Conservation (phyloP, 2,113 vertebrate genomes). For the Nerophis lumbriciformis region DNA sequence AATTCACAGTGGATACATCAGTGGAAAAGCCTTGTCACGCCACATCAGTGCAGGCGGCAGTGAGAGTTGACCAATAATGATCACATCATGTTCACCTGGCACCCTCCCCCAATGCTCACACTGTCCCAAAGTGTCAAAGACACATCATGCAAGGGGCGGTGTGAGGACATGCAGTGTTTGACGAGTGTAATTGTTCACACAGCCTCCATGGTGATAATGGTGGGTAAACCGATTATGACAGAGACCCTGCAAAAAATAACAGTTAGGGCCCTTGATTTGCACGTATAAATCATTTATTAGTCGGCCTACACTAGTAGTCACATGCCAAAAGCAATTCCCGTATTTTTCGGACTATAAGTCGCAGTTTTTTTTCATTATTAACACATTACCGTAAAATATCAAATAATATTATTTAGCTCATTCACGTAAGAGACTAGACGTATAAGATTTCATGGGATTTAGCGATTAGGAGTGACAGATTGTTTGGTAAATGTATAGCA, state of each 20-base stretch:
- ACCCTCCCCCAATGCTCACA: slow-evolving; percentile 13
- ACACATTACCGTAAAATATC: too few species aligned
- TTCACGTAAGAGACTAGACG: too few species aligned
- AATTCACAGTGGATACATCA: slow-evolving; percentile 53
- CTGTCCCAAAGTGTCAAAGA: slow-evolving; percentile 32
- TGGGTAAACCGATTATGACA: background rate
- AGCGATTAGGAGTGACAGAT: too few species aligned
- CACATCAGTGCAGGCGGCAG: slow-evolving; percentile 29
- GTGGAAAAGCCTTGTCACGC: slow-evolving; percentile 40
- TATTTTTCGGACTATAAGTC: too few species aligned
- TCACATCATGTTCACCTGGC: slow-evolving; percentile 17
- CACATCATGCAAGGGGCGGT: slow-evolving; percentile 15
- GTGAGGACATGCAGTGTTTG: slow-evolving; percentile 19
- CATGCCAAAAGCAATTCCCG: background rate
- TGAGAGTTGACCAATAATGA: slow-evolving; percentile 38
- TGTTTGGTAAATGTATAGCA: too few species aligned
- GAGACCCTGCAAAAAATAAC: background rate
- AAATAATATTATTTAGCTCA: too few species aligned
- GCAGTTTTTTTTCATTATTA: too few species aligned
- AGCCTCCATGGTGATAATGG: background rate
- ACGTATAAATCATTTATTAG: background rate
- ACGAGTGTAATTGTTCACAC: slow-evolving; percentile 24
- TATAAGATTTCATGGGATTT: too few species aligned
- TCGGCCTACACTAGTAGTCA: background rate
- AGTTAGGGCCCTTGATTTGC: background rate